Evolutionary conservation across 2,113 vertebrate species (phyloP).

Genomic region (Rutilus rutilus): DNA sequence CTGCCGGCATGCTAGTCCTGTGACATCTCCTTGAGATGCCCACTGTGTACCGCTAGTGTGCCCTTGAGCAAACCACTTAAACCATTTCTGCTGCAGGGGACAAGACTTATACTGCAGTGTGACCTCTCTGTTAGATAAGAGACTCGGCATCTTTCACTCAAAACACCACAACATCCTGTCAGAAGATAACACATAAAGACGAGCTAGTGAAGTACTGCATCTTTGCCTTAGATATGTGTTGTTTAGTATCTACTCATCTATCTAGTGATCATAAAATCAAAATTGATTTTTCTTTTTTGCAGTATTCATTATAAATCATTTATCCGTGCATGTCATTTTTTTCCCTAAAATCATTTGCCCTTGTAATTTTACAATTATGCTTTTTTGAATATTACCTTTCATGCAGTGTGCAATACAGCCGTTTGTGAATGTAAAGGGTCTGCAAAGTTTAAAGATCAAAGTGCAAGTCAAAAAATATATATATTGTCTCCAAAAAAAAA

Average conservation of each 20-base stretch:
- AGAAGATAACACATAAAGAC: neutral
- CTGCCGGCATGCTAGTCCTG: neutral
- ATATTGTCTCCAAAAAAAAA: too few species aligned
- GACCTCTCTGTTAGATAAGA: neutral
- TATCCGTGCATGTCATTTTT: too few species aligned
- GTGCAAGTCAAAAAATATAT: too few species aligned
- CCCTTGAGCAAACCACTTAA: conserved; percentile 24
- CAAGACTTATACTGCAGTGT: neutral
- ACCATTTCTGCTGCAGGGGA: conserved; percentile 4
- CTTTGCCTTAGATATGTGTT: neutral
- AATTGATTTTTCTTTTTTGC: too few species aligned
- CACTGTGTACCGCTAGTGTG: neutral
- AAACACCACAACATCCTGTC: neutral
- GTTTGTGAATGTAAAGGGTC: too few species aligned
- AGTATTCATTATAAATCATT: too few species aligned
- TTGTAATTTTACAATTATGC: too few species aligned
- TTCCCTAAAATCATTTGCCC: too few species aligned
- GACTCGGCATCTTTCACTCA: neutral
- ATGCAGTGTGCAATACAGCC: too few species aligned
- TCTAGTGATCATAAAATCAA: too few species aligned
- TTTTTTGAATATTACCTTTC: too few species aligned
- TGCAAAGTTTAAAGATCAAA: too few species aligned
- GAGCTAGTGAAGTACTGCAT: neutral
- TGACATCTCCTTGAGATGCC: neutral
- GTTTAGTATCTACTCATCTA: neutral